Base-by-base conservation (phyloP, 2,797 vertebrate species). In the Dromococcyx pavoninus region DNA sequence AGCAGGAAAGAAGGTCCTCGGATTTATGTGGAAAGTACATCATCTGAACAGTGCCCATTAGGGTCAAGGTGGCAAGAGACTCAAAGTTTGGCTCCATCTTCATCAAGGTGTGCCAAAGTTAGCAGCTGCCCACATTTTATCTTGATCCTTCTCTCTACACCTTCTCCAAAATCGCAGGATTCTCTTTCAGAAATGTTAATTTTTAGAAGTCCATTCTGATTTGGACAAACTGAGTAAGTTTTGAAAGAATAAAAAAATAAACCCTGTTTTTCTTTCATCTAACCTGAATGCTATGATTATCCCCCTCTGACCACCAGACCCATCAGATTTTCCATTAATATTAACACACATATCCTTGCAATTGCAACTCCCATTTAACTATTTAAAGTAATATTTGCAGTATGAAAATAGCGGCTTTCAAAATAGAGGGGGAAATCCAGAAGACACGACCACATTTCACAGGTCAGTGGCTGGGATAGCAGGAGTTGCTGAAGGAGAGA, bases 401-500 rank as follows among this genome's bases (percentile, higher is more conserved):
- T 67, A 88, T 74, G 71, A 88, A 93, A 90, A 92, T 87, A 84
- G 82, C 80, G 77, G 91, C 70, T 96, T 94, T 97, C 93, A 95
- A 96, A 96, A 94, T 50, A 94, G 17, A 81, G 30, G 72, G 73
- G 80, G 94, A 91, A 96, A 76, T 92, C 61, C 74, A 65, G 89
- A 86, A 88, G 88, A 93, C 18, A 1, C 3, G 30, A 87, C 91
- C 94, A 91, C 64, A 91, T 96, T 96, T 96, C 93, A 96, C 93
- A 97, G 95, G 92, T 97, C 95, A 97, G 66, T 90, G 83, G 67
- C 67, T 90, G 88, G 94, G 89, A 88, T 57, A 84, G 92, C 77
- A 79, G 67, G 88, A 93, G 74, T 83, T 93, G 82, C 89, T 91
- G 92, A 95, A 94, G 93, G 92, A 94, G 89, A 95, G 72, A 86